Conservation (phyloP, 2,797 vertebrate genomes). For the Brotula barbata region DNA sequence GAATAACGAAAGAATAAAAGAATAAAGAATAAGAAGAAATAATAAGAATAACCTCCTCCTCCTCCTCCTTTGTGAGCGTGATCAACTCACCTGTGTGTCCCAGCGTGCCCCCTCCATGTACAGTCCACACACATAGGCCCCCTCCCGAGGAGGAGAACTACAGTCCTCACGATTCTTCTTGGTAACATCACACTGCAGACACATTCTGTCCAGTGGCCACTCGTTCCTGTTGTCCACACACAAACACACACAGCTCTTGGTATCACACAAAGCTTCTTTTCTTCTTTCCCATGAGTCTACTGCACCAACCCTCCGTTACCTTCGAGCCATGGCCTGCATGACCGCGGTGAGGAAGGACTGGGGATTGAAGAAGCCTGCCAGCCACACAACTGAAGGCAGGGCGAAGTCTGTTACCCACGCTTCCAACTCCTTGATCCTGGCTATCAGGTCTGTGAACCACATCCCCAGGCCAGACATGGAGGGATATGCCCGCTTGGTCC, state of each 20-base stretch:
- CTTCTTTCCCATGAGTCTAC: no score
- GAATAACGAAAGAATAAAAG: no score
- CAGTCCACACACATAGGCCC: constrained; percentile 87
- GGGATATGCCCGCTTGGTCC: constrained; percentile 88
- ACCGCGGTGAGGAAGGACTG: constrained; percentile 95
- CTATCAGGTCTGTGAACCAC: constrained; percentile 92
- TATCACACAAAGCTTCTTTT: no score
- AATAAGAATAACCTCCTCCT: no score
- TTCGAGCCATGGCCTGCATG: constrained; percentile 86
- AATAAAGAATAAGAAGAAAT: no score
- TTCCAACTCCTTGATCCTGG: constrained; percentile 89
- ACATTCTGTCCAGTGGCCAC: constrained; percentile 94
- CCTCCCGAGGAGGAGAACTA: constrained; percentile 86
- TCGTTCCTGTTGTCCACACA: constrained; percentile 72
- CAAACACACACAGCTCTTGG: neutral
- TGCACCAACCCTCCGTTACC: constrained; percentile 30
- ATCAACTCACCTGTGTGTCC: constrained; percentile 80
- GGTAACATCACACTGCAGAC: constrained; percentile 90
- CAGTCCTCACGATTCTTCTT: constrained; percentile 91
- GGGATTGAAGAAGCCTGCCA: constrained; percentile 93
- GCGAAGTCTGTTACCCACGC: constrained; percentile 87
- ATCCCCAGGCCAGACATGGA: constrained; percentile 84
- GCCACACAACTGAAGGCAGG: constrained; percentile 87
- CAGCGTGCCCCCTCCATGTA: constrained; percentile 95
- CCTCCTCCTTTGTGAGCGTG: no score